These are phyloP conservation scores for Antennarius maculatus DNA, from an alignment of 2,797 vertebrate genomes.

Conservation along the genomic window DNA sequence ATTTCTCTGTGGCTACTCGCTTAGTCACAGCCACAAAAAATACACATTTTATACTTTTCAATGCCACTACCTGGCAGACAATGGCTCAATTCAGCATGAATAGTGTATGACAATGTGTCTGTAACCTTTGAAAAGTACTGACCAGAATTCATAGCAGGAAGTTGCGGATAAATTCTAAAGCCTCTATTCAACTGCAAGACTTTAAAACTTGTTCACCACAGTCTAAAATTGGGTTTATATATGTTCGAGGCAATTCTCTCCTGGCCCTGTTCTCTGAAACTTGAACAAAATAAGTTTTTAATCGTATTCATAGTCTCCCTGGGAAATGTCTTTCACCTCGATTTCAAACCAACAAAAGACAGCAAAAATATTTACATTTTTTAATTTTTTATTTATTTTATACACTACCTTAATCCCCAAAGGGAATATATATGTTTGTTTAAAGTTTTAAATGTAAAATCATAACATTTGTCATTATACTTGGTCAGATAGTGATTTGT, in stretches of 20 bases:
- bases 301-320: conserved; percentile 7
- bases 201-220: not conserved
- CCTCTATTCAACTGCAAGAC: not conserved
- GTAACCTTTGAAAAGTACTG: conserved; percentile 29
- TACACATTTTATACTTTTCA: conserved; percentile 26
- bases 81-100: conserved; percentile 2
- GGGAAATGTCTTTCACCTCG: not conserved
- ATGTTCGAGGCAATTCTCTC: conserved; percentile 13
- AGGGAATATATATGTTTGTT: no score
- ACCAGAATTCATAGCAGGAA: conserved; percentile 22
- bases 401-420: no score
- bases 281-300: conserved; percentile 4
- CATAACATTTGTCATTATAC: no score
- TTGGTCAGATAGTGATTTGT: no score
- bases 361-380: conserved; percentile 4
- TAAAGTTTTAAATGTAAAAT: no score
- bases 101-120: conserved; percentile 19
- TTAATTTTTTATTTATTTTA: no score
- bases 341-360: conserved; percentile 24
- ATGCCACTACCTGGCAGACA: not conserved
- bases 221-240: not conserved
- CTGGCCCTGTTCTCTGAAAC: not conserved
- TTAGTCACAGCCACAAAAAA: conserved; percentile 21
- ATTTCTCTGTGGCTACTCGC: not conserved
- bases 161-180: not conserved